Evolutionary conservation across 2,888 invertebrate species (phyloP), one percentile per base, ranked within the genome.

Genomic region (Dascillus cervinus): DNA sequence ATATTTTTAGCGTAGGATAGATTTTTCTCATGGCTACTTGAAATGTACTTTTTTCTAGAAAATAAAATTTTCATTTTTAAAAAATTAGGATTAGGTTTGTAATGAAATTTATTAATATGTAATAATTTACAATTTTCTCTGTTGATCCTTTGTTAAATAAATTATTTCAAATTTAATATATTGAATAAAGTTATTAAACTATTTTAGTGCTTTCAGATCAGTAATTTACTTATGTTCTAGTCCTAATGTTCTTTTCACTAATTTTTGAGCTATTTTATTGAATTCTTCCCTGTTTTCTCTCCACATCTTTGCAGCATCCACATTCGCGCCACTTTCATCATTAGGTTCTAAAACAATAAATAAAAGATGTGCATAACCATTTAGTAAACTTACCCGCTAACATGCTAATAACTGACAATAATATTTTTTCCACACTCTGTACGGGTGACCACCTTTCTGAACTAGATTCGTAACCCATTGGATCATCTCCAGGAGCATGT

Each of bases 221-320:
- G n/a, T n/a, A n/a, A n/a, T n/a, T n/a, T n/a, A n/a, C n/a, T n/a
- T n/a, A n/a, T n/a, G n/a, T n/a, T n/a, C n/a, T n/a, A n/a, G n/a
- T 13, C 86, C 88, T 24, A 97, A 70, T 1, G 95, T 92, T 69
- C 90, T 88, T 47, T 89, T 73, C 12, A 97, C 98, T 47, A 96
- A 75, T 57, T 79, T 77, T 60, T 90, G 84, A 3, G 97, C 96
- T 52, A 94, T 91, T 64, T 75, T 79, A 57, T 95, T 87, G 62
- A 98, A 98, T 61, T 95, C 88, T 8, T 80, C 77, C 8, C 95
- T 72, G 59, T 96, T 87, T 62, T 98, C 97, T 34, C 97, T 72
- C 96, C 96, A 97, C 88, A 96, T 95, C 69, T 96, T 97, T 0
- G 96, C 96, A 4, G 98, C 98, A 66, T 97, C 97, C 1, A 98